These are phyloP conservation scores for Lydus trimaculatus DNA, from an alignment of 2,888 invertebrate genomes.

Conservation along the genomic window DNA sequence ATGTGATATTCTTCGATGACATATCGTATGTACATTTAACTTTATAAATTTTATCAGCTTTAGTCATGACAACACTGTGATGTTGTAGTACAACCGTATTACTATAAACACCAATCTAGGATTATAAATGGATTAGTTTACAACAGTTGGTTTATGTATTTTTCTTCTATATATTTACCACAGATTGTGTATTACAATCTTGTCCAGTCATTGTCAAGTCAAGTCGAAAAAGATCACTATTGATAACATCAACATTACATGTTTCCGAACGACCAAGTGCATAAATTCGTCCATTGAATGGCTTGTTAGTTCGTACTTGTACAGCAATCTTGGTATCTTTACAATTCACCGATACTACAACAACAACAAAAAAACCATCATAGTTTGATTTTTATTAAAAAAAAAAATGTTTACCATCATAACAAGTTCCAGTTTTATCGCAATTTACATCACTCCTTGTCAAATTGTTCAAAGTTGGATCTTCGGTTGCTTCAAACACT, in stretches of 20 bases:
- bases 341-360: conserved; percentile 89
- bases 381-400: not conserved
- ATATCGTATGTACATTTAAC: conserved; percentile 96
- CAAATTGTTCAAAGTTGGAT: conserved; percentile 74
- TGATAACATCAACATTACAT: conserved; percentile 92
- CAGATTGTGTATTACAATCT: conserved; percentile 94
- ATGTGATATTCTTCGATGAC: conserved; percentile 95
- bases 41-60: conserved; percentile 96
- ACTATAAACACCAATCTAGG: conserved; percentile 89
- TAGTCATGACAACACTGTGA: conserved; percentile 96
- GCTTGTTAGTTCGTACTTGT: conserved; percentile 90
- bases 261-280: conserved; percentile 93
- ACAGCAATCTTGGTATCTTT: conserved; percentile 94
- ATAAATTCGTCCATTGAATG: conserved; percentile 94
- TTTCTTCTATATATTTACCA: conserved; percentile 85
- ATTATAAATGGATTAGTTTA: not conserved
- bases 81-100: conserved; percentile 95
- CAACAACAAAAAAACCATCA: conserved; percentile 19
- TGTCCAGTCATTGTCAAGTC: conserved; percentile 94
- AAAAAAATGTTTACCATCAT: conserved; percentile 74
- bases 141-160: not conserved
- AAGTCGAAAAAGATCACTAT: conserved; percentile 89
- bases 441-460: conserved; percentile 86
- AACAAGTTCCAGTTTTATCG: conserved; percentile 94
- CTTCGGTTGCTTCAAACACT: conserved; percentile 80